phyloP scores from a whole-genome alignment of 2,113 vertebrate species.

The Willisornis vidua region DNA sequence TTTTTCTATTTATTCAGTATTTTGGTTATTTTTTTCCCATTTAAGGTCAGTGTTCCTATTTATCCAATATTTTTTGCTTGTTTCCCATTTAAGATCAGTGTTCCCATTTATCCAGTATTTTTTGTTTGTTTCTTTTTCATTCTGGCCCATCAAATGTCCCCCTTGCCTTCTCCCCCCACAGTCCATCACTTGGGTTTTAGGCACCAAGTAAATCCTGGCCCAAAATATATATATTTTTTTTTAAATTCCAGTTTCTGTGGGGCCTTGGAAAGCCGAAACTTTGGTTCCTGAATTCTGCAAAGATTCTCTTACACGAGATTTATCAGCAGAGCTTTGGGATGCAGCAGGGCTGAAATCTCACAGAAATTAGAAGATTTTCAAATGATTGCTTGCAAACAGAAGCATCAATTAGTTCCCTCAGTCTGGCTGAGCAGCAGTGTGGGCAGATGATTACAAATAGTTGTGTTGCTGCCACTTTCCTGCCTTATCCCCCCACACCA shows the following conservation, averaged over 20 bases:
- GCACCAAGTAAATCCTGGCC: background rate
- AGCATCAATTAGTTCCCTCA: constrained; percentile 23
- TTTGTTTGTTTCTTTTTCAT: background rate
- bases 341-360: background rate
- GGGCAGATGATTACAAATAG: constrained; percentile 14
- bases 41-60: no score
- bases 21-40: no score
- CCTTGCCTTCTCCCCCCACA: background rate
- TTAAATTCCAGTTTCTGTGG: background rate
- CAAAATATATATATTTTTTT: background rate
- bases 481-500: background rate
- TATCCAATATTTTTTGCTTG: no score
- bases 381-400: constrained; percentile 1
- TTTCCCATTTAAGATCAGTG: no score
- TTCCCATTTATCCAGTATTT: no score
- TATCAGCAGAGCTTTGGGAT: background rate
- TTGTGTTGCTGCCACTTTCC: background rate
- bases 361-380: background rate
- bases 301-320: background rate
- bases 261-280: background rate
- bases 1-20: no score
- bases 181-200: background rate
- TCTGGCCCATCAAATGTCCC: background rate
- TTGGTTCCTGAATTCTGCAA: background rate
- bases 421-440: background rate